Percentiles rank a stretch among this genome's conserved stretches.
These are phyloP conservation scores for Glaucidium brasilianum DNA, from an alignment of 2,113 vertebrate species.

Conservation along the genomic window DNA sequence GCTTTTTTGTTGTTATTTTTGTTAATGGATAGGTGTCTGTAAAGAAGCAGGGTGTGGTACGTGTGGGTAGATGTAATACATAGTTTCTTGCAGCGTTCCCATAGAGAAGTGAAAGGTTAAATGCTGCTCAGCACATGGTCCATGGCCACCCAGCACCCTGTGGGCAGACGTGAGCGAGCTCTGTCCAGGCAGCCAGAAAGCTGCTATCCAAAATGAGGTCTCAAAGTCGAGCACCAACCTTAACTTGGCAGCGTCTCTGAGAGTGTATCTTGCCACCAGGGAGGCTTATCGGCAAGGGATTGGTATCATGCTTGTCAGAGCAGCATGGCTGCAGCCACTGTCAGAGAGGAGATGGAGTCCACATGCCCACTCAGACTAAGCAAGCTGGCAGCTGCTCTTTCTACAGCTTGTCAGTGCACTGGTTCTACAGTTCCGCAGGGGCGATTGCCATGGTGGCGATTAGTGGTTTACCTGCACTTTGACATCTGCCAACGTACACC, in stretches of 20 bases:
- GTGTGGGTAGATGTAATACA: conserved; percentile 24
- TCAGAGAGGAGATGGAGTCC: not conserved
- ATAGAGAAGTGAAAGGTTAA: not conserved
- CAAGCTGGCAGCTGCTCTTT: not conserved
- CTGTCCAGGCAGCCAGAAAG: not conserved
- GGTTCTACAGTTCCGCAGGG: not conserved
- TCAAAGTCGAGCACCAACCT: not conserved
- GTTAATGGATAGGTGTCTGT: conserved; percentile 30
- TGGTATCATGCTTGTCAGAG: not conserved
- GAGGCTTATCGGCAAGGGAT: not conserved
- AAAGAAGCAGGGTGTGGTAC: conserved; percentile 33
- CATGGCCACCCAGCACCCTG: not conserved
- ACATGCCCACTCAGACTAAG: not conserved
- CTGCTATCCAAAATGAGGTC: not conserved
- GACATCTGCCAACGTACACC: rapidly evolving
- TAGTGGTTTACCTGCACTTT: not conserved
- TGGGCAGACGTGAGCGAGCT: not conserved
- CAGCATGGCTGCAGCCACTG: not conserved
- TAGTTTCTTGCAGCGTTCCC: not conserved
- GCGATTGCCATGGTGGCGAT: not conserved
- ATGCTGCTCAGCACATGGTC: not conserved
- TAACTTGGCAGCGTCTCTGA: not conserved
- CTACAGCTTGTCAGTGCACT: rapidly evolving
- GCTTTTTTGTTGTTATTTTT: conserved; percentile 59
- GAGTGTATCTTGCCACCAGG: not conserved